A percentile compares a stretch with the other conserved stretches of the same genome.
Evolutionary conservation across 1,140 invertebrate species (phyloP).

Genomic region (Lethrus apterus): DNA sequence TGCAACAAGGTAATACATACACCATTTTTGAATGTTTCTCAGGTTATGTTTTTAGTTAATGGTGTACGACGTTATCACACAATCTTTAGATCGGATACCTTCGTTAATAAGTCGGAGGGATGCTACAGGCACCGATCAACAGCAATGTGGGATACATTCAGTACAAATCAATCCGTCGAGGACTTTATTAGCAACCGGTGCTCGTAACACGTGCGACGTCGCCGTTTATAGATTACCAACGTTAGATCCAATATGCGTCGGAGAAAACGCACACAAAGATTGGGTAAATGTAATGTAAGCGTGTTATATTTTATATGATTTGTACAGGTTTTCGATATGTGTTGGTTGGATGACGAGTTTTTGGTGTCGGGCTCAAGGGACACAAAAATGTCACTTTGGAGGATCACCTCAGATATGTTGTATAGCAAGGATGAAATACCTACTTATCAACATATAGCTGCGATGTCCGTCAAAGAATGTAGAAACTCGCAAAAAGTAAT

Average conservation of each 20-base stretch:
- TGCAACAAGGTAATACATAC: conserved; percentile 76
- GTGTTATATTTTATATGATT: conserved; percentile 9
- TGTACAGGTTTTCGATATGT: conserved; percentile 72
- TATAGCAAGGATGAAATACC: conserved; percentile 44
- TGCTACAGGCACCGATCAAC: conserved; percentile 48
- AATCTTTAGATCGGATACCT: conserved; percentile 78
- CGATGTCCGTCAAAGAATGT: conserved; percentile 70
- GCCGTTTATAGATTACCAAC: conserved; percentile 90
- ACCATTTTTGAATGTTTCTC: conserved; percentile 8
- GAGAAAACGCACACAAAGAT: conserved; percentile 84
- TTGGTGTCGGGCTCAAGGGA: conserved; percentile 89
- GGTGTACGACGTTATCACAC: conserved; percentile 73
- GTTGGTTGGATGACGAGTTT: conserved; percentile 94
- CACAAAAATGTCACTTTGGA: conserved; percentile 75
- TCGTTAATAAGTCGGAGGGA: conserved; percentile 61
- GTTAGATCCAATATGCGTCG: conserved; percentile 89
- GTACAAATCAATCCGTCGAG: conserved; percentile 91
- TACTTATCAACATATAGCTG: conserved; percentile 55
- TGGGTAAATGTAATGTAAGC: conserved; percentile 55
- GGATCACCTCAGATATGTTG: conserved; percentile 48
- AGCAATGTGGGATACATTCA: conserved; percentile 85
- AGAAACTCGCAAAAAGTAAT: conserved; percentile 48
- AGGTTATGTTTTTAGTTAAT: conserved; percentile 53
- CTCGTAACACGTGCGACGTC: conserved; percentile 85
- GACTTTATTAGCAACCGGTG: conserved; percentile 86